These are phyloP conservation scores for Aeoliscus strigatus DNA, from an alignment of 2,797 vertebrate genomes.

Conservation along the genomic window DNA sequence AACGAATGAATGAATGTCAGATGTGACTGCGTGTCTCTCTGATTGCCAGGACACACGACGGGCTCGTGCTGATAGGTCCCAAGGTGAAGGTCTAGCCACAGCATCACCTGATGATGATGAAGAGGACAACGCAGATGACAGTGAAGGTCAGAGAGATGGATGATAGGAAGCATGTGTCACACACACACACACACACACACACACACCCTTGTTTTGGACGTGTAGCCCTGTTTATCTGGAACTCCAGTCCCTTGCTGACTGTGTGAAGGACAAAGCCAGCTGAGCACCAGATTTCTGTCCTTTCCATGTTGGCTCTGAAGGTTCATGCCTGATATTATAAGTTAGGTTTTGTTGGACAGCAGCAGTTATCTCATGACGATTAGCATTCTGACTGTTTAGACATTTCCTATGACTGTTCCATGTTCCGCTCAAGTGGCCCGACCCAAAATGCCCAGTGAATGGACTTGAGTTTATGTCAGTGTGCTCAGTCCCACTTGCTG, in stretches of 20 bases:
- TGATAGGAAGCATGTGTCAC: conserved; percentile 18
- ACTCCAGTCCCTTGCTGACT: not conserved
- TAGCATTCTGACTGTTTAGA: too few relatives aligned
- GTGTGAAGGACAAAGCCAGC: conserved; percentile 4
- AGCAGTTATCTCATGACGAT: too few relatives aligned
- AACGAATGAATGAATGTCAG: not conserved
- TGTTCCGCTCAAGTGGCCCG: too few relatives aligned
- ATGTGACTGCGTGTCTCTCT: conserved; percentile 9
- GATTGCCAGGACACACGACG: conserved; percentile 81
- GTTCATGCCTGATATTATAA: not conserved
- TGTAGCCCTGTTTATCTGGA: conserved; percentile 14
- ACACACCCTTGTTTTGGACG: conserved; percentile 7
- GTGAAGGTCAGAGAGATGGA: conserved; percentile 83
- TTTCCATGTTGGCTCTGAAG: conserved; percentile 3
- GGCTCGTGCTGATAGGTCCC: conserved; percentile 88
- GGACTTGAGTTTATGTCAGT: conserved; percentile 29
- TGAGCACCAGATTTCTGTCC: conserved; percentile 3
- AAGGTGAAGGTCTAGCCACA: conserved; percentile 88
- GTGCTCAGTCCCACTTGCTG: conserved; percentile 17
- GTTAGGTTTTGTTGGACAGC: too few relatives aligned
- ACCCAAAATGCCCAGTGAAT: conserved; percentile 14
- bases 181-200: conserved; percentile 2
- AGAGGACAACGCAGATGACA: conserved; percentile 95
- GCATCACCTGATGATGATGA: conserved; percentile 93
- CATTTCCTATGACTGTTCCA: too few relatives aligned